Base-by-base conservation (phyloP, 2,113 vertebrate genomes). In the Oryzias javanicus region DNA sequence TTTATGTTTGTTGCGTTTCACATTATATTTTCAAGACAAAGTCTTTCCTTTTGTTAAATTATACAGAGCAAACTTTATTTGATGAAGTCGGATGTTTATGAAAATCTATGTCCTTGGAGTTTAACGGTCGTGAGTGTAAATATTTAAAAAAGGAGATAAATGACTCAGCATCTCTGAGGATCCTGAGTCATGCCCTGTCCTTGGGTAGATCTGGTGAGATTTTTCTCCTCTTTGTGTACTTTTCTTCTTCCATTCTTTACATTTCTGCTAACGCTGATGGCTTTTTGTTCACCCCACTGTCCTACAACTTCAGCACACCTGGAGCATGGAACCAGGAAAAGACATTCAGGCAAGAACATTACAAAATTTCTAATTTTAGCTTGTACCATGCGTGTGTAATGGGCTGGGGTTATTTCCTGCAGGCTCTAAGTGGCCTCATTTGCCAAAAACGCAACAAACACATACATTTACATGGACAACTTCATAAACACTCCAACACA, bases 311-410 rank as follows among this genome's bases (percentile, higher is more conserved):
- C 67, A 18, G 62, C 64, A 45, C 35, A 55, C 72, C 72, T 19
- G 27, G 52, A 74, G 74, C 74, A 42, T 45, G 20, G 55, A 42
- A 61, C 59, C 84, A 80, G 84, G 74, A 82, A 82, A 83, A 85
- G 66, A 57, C 77, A 84, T 86, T 79, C 71, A 64, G 35, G 77
- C 68, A 73, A 20, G 67, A 64, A 70, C 77, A 82, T 82, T 72
- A 56, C 72, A 72, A 77, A 76, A 73, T 64, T 72, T 83, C 76
- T 76, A 72, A 77, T 64, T 74, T 50, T 53, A 56, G 27, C 66
- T 79, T 73, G 13, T 62, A 35, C 42, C 13, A 55, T 52, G 55
- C 44, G 60, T 66, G 56, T 68, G 63, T 51, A 12, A 58, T 68
- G 20, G 48, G 64, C 60, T 76, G 13, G 1, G 62, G 47, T 63